Conservation (phyloP, 2,888 invertebrate genomes). For the Latrodectus elegans region DNA sequence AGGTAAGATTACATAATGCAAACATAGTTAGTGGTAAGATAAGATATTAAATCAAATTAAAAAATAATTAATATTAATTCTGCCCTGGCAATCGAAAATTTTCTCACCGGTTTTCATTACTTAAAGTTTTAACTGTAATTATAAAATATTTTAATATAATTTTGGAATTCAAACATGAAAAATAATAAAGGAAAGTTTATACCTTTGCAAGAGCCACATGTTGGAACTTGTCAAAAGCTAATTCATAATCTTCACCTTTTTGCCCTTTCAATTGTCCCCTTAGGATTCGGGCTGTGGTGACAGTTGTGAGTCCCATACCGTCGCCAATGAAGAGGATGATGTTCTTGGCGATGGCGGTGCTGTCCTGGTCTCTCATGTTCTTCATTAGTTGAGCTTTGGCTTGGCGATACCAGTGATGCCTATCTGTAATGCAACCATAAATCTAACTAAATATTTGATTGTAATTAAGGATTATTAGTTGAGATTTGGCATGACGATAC, state of each 20-base stretch:
- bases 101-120: no score
- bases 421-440: background rate
- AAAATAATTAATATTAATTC: no score
- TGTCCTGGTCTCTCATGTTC: background rate
- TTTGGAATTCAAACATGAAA: no score
- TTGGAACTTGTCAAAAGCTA: slow-evolving; percentile 2
- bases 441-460: no score
- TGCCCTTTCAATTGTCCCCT: background rate
- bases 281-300: background rate
- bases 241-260: background rate
- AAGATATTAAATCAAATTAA: no score
- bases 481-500: background rate
- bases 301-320: background rate
- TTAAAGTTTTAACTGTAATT: no score
- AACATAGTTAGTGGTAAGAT: no score
- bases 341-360: background rate
- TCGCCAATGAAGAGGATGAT: background rate
- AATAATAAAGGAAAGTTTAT: background rate
- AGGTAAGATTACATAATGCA: no score
- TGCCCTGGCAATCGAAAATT: no score
- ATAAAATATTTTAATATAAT: no score
- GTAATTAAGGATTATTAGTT: background rate
- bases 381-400: background rate
- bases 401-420: slow-evolving; percentile 1
- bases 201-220: slow-evolving; percentile 2